Evolutionary conservation across 2,797 vertebrate genomes (phyloP).

Genomic region (Avahi laniger): DNA sequence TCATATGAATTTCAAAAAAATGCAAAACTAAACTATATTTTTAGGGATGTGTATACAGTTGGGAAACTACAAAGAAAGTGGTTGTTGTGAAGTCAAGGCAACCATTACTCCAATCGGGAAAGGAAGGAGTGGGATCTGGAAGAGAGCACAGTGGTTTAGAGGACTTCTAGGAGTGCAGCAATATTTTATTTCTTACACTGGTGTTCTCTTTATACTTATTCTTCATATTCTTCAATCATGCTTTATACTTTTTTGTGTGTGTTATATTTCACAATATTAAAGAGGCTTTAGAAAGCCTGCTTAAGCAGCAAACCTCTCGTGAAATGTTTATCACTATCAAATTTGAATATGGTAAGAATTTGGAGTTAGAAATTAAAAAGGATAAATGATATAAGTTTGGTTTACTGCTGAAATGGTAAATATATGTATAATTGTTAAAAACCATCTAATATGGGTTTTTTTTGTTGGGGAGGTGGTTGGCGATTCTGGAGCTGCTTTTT

Average conservation of each 20-base stretch:
- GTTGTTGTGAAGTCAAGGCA: background rate
- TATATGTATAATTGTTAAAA: background rate
- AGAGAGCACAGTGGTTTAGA: too few relatives aligned
- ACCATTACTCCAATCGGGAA: background rate
- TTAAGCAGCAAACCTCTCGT: background rate
- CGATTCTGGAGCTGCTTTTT: background rate
- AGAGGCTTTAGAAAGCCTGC: background rate
- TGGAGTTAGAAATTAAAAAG: constrained; percentile 34
- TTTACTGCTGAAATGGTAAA: background rate
- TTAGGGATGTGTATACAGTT: background rate
- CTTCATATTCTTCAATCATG: background rate
- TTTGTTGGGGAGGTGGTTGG: background rate
- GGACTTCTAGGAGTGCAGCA: background rate
- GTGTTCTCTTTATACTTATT: background rate
- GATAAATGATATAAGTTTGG: background rate
- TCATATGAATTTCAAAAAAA: background rate
- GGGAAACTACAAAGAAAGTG: background rate
- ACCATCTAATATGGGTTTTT: background rate
- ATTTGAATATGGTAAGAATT: constrained; percentile 23
- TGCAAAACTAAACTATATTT: background rate
- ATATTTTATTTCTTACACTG: background rate
- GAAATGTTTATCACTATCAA: background rate
- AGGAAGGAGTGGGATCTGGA: background rate
- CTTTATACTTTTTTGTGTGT: background rate
- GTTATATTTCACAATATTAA: background rate